Base-by-base conservation (phyloP, 2,797 vertebrate genomes). In the Scleropages formosus region DNA sequence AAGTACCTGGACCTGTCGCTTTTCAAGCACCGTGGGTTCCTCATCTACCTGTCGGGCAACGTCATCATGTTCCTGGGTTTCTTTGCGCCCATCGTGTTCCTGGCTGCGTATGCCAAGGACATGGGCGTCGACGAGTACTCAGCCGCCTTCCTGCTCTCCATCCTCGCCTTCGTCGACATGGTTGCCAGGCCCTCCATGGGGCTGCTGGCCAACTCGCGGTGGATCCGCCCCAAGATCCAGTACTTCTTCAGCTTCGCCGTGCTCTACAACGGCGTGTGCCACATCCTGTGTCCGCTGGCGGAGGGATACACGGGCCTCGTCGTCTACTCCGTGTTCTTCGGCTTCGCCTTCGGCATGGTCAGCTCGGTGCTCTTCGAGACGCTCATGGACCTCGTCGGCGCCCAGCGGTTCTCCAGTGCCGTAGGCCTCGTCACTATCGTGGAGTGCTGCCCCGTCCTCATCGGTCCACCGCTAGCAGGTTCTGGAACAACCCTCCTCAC, bases 141-240 rank as follows among this genome's bases (percentile, higher is more conserved):
- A 0, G 93, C 97, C 18, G 97, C 96, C 8, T 95, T 98, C 83
- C 87, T 98, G 82, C 93, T 99, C 1, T 99, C 97, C 10, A 91
- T 99, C 71, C 87, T 98, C 85, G 97, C 96, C 70, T 98, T 98
- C 77, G 94, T 97, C 16, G 98, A 99, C 87, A 98, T 99, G 97
- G 93, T 97, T 77, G 95, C 98, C 59, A 90, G 97, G 71, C 97
- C 96, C 46, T 89, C 92, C 24, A 96, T 94, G 92, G 97, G 96
- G 51, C 88, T 98, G 0, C 81, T 98, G 78, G 97, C 96, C 76
- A 98, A 99, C 87, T 93, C 96, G 0, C 93, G 85, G 47, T 89
- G 92, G 86, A 56, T 98, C 62, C 90, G 96, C 10, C 97, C 97
- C 76, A 93, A 79, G 80, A 98, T 99, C 84, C 97, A 99, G 80